phyloP scores from a whole-genome alignment of 2,797 vertebrate genomes.

The Megaceryle alcyon region DNA sequence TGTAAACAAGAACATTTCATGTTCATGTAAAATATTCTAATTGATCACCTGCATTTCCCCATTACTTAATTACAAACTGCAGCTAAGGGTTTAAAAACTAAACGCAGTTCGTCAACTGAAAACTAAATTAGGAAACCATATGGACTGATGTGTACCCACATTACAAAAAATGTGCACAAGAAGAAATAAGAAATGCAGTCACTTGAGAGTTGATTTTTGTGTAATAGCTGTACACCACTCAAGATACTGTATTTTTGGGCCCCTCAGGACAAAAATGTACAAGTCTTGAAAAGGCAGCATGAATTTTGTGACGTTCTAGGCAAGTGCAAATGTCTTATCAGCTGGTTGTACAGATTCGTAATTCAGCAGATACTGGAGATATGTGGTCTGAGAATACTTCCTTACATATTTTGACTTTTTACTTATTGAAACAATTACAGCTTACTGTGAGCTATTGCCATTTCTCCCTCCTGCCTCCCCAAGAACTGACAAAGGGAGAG shows the following conservation, averaged over 20 bases:
- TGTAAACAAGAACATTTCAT: background rate
- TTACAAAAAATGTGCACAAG: background rate
- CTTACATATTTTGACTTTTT: background rate
- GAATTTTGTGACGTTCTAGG: background rate
- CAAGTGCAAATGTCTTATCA: background rate
- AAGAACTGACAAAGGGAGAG: background rate
- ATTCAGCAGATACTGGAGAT: background rate
- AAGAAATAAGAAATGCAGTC: background rate
- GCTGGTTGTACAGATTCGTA: background rate
- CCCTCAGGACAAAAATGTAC: background rate
- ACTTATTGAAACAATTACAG: background rate
- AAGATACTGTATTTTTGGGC: background rate
- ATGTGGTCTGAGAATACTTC: background rate
- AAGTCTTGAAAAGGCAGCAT: background rate
- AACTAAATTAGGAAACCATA: background rate
- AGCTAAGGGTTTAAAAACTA: background rate
- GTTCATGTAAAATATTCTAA: background rate
- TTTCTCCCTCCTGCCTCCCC: background rate
- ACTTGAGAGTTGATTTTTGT: background rate
- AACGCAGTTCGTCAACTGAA: background rate
- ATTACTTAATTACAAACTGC: constrained; percentile 8
- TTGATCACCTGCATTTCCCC: background rate
- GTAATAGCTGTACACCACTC: background rate
- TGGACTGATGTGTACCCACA: background rate
- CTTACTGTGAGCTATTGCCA: background rate